phyloP scores from a whole-genome alignment of 1,140 invertebrate species.

The Calliopsis andreniformis region DNA sequence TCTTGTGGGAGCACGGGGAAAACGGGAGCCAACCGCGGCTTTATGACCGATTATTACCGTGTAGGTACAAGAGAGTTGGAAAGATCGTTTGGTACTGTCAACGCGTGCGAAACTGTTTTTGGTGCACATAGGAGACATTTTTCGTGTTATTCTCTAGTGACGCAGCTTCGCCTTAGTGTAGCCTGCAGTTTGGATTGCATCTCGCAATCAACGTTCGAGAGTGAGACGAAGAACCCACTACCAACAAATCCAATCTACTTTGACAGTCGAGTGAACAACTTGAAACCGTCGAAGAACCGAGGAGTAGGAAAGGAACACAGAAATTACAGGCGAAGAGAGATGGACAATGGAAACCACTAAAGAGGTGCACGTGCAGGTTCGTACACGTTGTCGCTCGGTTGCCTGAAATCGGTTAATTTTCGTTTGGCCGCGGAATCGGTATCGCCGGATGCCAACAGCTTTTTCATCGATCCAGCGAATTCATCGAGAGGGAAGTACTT shows the following conservation, averaged over 20 bases:
- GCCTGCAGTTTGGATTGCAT: not conserved
- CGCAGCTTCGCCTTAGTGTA: too few relatives aligned
- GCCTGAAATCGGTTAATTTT: conserved; percentile 49
- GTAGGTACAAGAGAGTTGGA: not conserved
- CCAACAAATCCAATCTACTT: conserved; percentile 13
- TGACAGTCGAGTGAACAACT: conserved; percentile 24
- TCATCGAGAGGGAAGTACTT: not conserved
- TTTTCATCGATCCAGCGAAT: conserved; percentile 26
- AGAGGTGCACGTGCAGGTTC: conserved; percentile 54
- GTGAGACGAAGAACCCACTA: too few relatives aligned
- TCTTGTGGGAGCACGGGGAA: conserved; percentile 21
- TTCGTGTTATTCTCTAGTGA: too few relatives aligned
- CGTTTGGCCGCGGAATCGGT: conserved; percentile 19
- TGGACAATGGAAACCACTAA: conserved; percentile 43
- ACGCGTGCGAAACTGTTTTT: not conserved
- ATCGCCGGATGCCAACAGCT: conserved; percentile 41
- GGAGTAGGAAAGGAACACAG: not conserved
- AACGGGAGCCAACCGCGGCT: not conserved
- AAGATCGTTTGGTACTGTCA: not conserved
- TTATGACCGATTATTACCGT: not conserved
- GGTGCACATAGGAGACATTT: too few relatives aligned
- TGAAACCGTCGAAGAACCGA: not conserved
- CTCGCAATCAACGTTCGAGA: too few relatives aligned
- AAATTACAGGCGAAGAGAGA: not conserved
- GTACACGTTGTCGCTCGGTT: conserved; percentile 42